phyloP scores from a whole-genome alignment of 2,113 vertebrate species.

The Pitta sordida region DNA sequence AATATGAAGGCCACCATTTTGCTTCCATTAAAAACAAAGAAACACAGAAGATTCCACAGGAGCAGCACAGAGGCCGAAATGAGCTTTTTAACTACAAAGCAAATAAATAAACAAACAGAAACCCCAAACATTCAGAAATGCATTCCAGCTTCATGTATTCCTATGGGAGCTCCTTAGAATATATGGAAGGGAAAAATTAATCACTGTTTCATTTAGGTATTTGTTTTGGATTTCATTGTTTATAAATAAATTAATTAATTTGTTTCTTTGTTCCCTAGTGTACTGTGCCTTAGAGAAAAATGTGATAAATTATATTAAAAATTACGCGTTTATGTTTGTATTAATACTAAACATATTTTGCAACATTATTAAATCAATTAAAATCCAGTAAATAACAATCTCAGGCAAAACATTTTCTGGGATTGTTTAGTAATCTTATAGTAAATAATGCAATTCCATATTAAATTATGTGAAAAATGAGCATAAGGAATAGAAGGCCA shows the following conservation, averaged over 20 bases:
- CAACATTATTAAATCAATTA: background rate
- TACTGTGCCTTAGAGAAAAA: background rate
- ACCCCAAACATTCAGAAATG: background rate
- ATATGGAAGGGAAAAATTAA: background rate
- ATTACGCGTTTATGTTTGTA: background rate
- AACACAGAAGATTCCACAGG: background rate
- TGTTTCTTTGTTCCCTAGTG: background rate
- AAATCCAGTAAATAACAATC: background rate
- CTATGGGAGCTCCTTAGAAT: background rate
- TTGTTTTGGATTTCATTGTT: background rate
- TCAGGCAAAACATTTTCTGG: background rate
- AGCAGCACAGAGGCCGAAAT: background rate
- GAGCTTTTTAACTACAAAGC: background rate
- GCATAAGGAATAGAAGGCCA: background rate
- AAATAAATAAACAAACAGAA: background rate
- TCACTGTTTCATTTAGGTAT: background rate
- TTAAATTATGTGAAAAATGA: background rate
- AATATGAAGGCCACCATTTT: background rate
- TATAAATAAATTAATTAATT: background rate
- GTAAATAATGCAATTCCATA: background rate
- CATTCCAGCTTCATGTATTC: background rate
- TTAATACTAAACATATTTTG: background rate
- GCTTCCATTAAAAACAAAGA: background rate
- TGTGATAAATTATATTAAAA: background rate
- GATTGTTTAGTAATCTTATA: background rate